Evolutionary conservation across 2,113 vertebrate species (phyloP).

Genomic region (Trochalopteron elliotii): DNA sequence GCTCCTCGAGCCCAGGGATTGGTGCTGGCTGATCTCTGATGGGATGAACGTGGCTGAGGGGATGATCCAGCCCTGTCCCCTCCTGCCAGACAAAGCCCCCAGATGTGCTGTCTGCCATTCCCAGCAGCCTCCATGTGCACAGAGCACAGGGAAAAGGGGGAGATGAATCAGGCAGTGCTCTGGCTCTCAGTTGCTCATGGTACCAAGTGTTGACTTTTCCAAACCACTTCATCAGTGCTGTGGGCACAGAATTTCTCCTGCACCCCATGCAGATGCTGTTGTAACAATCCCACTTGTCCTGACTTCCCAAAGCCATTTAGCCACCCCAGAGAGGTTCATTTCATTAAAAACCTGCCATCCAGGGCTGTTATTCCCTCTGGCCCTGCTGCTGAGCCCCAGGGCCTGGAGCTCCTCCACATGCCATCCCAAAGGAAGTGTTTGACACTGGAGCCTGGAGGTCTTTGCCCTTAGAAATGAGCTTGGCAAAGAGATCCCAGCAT

Average conservation of each 20-base stretch:
- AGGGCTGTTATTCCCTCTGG: background rate
- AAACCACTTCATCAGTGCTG: background rate
- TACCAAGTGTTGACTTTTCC: background rate
- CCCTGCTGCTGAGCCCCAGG: background rate
- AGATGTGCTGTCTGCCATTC: background rate
- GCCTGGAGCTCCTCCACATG: background rate
- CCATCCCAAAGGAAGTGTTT: background rate
- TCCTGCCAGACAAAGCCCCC: background rate
- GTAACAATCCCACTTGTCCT: background rate
- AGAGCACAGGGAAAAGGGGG: background rate
- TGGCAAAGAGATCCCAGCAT: background rate
- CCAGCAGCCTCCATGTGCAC: background rate
- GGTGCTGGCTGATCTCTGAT: rapidly evolving
- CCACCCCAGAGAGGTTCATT: background rate
- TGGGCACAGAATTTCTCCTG: background rate
- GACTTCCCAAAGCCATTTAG: background rate
- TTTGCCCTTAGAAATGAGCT: background rate
- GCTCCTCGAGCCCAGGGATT: background rate
- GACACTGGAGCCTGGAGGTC: background rate
- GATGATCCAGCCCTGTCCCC: background rate
- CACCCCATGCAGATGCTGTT: background rate
- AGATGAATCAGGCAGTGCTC: rapidly evolving
- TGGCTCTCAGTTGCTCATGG: background rate
- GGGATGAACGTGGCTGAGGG: background rate
- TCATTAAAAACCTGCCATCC: background rate